Base-by-base conservation (phyloP, 2,888 invertebrate species). In the Hololepta plana region DNA sequence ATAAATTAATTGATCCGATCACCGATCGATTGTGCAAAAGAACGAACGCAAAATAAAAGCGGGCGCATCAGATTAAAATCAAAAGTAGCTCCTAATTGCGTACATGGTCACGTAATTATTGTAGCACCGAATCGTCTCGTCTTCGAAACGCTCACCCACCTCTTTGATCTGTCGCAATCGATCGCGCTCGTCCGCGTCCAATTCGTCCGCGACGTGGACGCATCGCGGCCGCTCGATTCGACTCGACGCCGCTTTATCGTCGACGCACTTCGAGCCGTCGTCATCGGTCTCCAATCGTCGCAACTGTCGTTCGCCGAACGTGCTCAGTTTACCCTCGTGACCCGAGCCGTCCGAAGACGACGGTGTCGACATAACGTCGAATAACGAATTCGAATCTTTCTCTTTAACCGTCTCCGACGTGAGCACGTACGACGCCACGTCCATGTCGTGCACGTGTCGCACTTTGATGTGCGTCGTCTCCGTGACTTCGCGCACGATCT, bases 31-130 rank as follows among this genome's bases (percentile, higher is more conserved):
- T n/a, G n/a, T n/a, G n/a, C n/a, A n/a, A n/a, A n/a, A n/a, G n/a
- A n/a, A n/a, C n/a, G n/a, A n/a, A n/a, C n/a, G n/a, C n/a, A n/a
- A n/a, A n/a, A n/a, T n/a, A n/a, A n/a, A n/a, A n/a, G n/a, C n/a
- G n/a, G n/a, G n/a, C n/a, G n/a, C n/a, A n/a, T n/a, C n/a, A n/a
- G n/a, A n/a, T n/a, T n/a, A n/a, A n/a, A 34, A 32, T 44, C 44
- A 62, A 39, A 65, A 50, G 46, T 63, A 62, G 34, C 63, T 59
- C 51, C 63, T 64, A 42, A 66, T 59, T 33, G 65, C 62, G 45
- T 64, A 63, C 39, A 64, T 62, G 39, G 64, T 62, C 38, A 63
- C 58, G 35, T 57, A 56, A 34, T 48, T 49, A 38, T 60, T 63
- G 40, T 50, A n/a, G n/a, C n/a, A n/a, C n/a, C n/a, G n/a, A n/a